Evolutionary conservation across 2,113 vertebrate genomes (phyloP).

Genomic region (Laticauda laticaudata): DNA sequence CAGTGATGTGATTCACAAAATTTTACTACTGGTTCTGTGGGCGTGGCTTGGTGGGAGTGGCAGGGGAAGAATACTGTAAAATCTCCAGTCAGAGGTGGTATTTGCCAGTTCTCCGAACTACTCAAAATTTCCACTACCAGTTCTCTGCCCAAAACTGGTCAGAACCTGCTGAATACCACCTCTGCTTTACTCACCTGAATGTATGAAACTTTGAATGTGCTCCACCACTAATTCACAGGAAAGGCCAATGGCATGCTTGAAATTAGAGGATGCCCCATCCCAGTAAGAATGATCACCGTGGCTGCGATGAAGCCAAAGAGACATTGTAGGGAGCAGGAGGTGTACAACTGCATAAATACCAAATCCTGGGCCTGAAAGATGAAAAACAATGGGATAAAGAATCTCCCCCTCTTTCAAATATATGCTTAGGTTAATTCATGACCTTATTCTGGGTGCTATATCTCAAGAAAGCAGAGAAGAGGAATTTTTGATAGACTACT

Average conservation of each 20-base stretch:
- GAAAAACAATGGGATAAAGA: conserved; percentile 10
- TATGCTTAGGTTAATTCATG: background rate
- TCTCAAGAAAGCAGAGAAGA: background rate
- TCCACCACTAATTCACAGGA: conserved; percentile 96
- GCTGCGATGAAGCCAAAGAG: conserved; percentile 92
- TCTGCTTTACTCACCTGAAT: conserved; percentile 76
- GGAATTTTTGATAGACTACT: background rate
- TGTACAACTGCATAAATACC: conserved; percentile 94
- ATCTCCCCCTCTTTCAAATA: conserved; percentile 13
- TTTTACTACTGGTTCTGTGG: no score
- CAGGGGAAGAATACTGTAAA: no score
- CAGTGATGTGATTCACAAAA: no score
- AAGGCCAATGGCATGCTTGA: conserved; percentile 96
- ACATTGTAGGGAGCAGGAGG: conserved; percentile 95
- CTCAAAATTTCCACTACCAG: no score
- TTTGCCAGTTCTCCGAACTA: no score
- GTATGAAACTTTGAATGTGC: conserved; percentile 91
- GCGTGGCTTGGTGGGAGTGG: no score
- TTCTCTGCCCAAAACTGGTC: no score
- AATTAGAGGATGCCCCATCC: conserved; percentile 92
- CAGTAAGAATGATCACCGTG: conserved; percentile 94
- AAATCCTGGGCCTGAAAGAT: conserved; percentile 87
- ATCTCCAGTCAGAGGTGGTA: no score
- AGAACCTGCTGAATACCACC: no score
- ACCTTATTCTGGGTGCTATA: background rate